Conservation (phyloP, 1,140 invertebrate genomes). For the Homalodisca vitripennis region DNA sequence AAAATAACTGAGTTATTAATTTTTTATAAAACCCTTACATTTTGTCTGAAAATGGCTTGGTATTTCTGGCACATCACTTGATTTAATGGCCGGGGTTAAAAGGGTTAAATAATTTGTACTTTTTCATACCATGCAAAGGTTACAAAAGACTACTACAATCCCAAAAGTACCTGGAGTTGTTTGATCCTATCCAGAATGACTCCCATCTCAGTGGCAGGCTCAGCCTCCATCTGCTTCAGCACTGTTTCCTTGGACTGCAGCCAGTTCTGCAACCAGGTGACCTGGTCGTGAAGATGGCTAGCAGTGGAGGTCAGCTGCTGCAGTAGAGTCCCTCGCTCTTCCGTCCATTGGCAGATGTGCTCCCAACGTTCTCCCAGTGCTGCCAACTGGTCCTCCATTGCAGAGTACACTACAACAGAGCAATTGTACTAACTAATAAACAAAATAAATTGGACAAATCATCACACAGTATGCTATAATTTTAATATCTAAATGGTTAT, state of each 20-base stretch:
- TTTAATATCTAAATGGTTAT: too few relatives aligned
- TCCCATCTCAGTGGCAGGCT: slow-evolving; percentile 62
- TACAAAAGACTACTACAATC: too few relatives aligned
- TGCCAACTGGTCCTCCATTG: slow-evolving; percentile 83
- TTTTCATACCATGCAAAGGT: too few relatives aligned
- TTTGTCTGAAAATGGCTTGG: too few relatives aligned
- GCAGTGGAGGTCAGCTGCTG: slow-evolving; percentile 57
- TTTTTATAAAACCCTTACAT: too few relatives aligned
- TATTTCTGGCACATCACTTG: too few relatives aligned
- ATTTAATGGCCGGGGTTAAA: too few relatives aligned
- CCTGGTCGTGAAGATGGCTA: slow-evolving; percentile 58
- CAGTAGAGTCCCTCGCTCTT: slow-evolving; percentile 66
- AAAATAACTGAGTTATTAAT: too few relatives aligned
- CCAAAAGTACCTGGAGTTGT: slow-evolving; percentile 47
- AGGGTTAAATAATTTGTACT: too few relatives aligned
- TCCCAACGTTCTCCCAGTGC: slow-evolving; percentile 85
- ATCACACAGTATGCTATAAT: too few relatives aligned
- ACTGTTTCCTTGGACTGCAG: slow-evolving; percentile 68
- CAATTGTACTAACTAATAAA: too few relatives aligned
- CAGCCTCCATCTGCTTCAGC: slow-evolving; percentile 74
- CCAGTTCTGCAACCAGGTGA: slow-evolving; percentile 66
- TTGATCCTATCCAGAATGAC: slow-evolving; percentile 46
- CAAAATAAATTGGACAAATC: too few relatives aligned
- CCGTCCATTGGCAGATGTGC: slow-evolving; percentile 79
- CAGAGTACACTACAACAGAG: slow-evolving; percentile 62